phyloP scores from a whole-genome alignment of 2,113 vertebrate genomes.

The Lasiurus cinereus region DNA sequence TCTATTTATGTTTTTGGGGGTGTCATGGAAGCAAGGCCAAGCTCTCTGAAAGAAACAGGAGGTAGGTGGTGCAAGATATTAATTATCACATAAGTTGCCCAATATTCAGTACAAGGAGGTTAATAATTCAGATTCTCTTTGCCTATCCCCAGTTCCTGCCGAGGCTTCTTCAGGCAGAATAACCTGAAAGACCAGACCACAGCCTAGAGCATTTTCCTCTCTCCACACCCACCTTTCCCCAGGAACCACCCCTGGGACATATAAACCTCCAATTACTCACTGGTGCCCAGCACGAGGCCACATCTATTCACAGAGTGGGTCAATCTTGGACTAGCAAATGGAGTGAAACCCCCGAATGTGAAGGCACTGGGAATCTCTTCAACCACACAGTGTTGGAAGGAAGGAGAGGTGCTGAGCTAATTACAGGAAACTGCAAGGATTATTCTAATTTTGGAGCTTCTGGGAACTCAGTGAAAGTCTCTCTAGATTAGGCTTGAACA shows the following conservation, averaged over 20 bases:
- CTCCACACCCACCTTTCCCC: not conserved
- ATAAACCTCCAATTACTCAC: not conserved
- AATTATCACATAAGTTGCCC: not conserved
- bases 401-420: not conserved
- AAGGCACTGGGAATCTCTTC: not conserved
- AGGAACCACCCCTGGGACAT: not conserved
- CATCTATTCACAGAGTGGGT: accelerated
- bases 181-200: not conserved
- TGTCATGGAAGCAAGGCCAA: constrained; percentile 48
- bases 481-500: not conserved
- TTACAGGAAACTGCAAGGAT: not conserved
- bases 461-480: not conserved
- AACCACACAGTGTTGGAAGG: not conserved
- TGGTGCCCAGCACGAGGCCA: not conserved
- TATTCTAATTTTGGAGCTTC: not conserved
- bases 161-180: not conserved
- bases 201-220: not conserved
- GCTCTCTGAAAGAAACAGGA: constrained; percentile 45
- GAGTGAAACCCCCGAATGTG: not conserved
- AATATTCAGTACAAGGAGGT: not conserved
- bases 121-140: not conserved
- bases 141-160: not conserved
- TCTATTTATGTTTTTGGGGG: constrained; percentile 67
- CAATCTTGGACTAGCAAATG: not conserved
- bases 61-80: not conserved